These are phyloP conservation scores for Agelastica alni DNA, from an alignment of 2,888 invertebrate species.

Conservation along the genomic window DNA sequence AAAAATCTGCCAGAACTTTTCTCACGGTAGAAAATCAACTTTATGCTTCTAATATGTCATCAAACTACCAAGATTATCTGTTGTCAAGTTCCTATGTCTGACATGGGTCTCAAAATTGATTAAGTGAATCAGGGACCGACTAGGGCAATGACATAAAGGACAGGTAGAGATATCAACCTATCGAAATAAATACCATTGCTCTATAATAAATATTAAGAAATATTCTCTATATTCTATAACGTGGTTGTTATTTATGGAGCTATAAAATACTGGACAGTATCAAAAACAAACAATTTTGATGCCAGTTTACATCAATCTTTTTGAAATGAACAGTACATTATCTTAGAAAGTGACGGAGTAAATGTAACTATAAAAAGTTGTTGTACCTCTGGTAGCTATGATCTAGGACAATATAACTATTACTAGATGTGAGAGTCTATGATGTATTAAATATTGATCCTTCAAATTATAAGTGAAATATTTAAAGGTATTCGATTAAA, in stretches of 20 bases:
- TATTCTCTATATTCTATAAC: constrained; percentile 7
- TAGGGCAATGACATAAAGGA: constrained; percentile 18
- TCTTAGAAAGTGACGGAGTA: constrained; percentile 12
- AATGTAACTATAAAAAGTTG: constrained; percentile 19
- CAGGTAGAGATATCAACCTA: constrained; percentile 25
- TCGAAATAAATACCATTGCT: background rate
- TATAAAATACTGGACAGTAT: constrained; percentile 16
- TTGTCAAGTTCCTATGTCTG: constrained; percentile 36
- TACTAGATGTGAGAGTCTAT: no score
- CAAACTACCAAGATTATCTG: constrained; percentile 27
- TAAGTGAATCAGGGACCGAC: constrained; percentile 33
- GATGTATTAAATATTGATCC: no score
- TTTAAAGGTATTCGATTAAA: no score
- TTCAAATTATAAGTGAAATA: no score
- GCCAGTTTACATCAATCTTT: constrained; percentile 16
- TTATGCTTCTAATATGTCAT: constrained; percentile 37
- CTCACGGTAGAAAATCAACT: constrained; percentile 37
- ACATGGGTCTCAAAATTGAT: constrained; percentile 39
- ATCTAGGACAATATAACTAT: constrained; percentile 11
- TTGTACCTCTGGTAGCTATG: constrained; percentile 8
- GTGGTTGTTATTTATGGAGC: constrained; percentile 10
- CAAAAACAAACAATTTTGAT: constrained; percentile 19
- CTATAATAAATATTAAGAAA: constrained; percentile 5
- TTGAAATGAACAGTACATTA: constrained; percentile 16
- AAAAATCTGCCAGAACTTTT: constrained; percentile 24